Evolutionary conservation across 2,888 invertebrate genomes (phyloP).

Genomic region (Siphlonurus alternatus): DNA sequence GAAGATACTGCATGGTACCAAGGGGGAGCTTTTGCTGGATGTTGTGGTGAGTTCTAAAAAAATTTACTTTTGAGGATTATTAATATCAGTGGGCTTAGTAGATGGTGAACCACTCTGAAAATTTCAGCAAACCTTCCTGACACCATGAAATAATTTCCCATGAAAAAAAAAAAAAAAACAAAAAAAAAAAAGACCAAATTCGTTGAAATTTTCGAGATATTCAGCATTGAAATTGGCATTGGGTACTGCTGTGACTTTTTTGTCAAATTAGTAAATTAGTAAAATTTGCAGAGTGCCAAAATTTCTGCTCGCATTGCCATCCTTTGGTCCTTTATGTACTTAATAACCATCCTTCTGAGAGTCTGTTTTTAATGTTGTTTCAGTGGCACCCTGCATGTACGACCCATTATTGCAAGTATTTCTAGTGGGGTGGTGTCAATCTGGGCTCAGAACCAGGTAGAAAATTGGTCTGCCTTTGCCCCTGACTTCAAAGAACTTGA

Average conservation of each 20-base stretch:
- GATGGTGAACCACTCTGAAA: neutral
- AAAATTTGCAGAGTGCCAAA: neutral
- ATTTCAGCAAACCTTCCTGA: too few relatives aligned
- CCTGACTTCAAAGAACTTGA: constrained; percentile 99
- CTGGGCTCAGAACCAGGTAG: constrained; percentile 99
- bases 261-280: neutral
- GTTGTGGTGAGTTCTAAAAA: constrained; percentile 47
- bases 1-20: constrained; percentile 96
- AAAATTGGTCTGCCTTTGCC: constrained; percentile 99
- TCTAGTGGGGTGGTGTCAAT: constrained; percentile 90
- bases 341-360: neutral
- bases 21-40: constrained; percentile 90
- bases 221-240: too few relatives aligned
- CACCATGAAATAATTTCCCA: too few relatives aligned
- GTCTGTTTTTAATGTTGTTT: constrained; percentile 13
- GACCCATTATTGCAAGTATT: constrained; percentile 95
- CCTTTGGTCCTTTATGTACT: too few relatives aligned
- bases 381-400: constrained; percentile 83
- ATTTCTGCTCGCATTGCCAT: neutral
- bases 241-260: too few relatives aligned
- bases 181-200: too few relatives aligned
- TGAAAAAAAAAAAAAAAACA: too few relatives aligned
- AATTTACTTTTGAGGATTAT: constrained; percentile 21
- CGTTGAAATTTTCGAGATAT: too few relatives aligned
- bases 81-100: neutral